phyloP scores from a whole-genome alignment of 2,888 invertebrate species.

The Tupiocoris notatus region DNA sequence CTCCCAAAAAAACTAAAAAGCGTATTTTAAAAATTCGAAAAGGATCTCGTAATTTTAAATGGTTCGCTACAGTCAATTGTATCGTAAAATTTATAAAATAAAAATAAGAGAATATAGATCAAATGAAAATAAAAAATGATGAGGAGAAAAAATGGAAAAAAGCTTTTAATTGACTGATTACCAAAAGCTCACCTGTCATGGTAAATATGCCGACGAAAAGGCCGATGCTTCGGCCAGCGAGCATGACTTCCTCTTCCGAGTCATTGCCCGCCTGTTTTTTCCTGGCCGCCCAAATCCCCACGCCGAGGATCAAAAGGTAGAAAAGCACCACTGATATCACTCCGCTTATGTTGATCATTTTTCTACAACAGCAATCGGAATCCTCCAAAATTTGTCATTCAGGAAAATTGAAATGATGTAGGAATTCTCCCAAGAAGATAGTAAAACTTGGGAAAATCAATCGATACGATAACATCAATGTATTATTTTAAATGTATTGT shows the following conservation, averaged over 20 bases:
- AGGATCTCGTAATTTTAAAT: too few species aligned
- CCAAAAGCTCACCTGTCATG: constrained; percentile 77
- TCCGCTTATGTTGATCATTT: constrained; percentile 88
- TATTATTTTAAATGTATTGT: too few species aligned
- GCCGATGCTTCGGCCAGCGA: constrained; percentile 96
- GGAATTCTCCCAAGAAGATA: too few species aligned
- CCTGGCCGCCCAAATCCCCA: constrained; percentile 96
- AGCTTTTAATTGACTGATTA: background rate
- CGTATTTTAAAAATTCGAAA: too few species aligned
- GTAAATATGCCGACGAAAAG: constrained; percentile 97
- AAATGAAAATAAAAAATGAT: background rate
- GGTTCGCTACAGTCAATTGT: too few species aligned
- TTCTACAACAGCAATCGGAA: background rate
- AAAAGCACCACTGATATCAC: constrained; percentile 93
- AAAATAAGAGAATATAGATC: background rate
- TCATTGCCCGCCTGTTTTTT: constrained; percentile 87
- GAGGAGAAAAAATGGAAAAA: background rate
- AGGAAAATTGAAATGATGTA: too few species aligned
- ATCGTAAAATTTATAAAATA: too few species aligned
- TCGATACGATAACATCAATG: too few species aligned
- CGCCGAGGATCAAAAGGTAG: constrained; percentile 90
- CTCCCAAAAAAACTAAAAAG: too few species aligned
- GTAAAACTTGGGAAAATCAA: too few species aligned
- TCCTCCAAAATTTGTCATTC: too few species aligned
- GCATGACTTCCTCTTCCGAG: constrained; percentile 96